A percentile compares a stretch with the other conserved stretches of the same genome.
Conservation (phyloP, 1,140 invertebrate genomes). For the Phenacoccus solenopsis region DNA sequence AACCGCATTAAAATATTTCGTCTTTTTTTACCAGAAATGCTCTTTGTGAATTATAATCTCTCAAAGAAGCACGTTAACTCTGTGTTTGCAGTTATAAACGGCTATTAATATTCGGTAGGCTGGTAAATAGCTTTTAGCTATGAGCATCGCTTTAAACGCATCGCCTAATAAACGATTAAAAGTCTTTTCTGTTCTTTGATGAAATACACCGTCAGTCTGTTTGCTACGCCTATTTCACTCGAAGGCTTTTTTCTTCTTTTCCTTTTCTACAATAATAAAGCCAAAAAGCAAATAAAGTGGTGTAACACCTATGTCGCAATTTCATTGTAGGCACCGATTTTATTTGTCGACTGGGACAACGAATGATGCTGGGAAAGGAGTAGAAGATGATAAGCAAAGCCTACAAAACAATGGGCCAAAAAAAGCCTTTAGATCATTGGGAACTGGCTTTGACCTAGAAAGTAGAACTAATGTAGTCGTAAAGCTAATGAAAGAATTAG, state of each 20-base stretch:
- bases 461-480: too few species aligned
- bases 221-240: not conserved
- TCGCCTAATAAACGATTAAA: not conserved
- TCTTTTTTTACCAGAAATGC: too few species aligned
- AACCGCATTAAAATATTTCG: too few species aligned
- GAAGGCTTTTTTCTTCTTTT: not conserved
- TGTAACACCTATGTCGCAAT: not conserved
- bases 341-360: too few species aligned
- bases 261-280: not conserved
- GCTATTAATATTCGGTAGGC: not conserved
- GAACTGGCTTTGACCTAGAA: too few species aligned
- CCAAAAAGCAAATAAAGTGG: not conserved
- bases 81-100: not conserved
- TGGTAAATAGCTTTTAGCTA: not conserved
- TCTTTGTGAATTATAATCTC: not conserved
- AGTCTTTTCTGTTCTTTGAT: conserved; percentile 1
- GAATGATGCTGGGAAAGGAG: too few species aligned
- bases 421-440: too few species aligned
- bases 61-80: not conserved
- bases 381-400: too few species aligned
- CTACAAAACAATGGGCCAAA: too few species aligned
- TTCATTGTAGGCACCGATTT: too few species aligned
- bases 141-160: not conserved
- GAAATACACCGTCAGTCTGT: not conserved
- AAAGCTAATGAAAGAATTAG: too few species aligned